A percentile compares a stretch with the other conserved stretches of the same genome.
These are phyloP conservation scores for Knipowitschia caucasica DNA, from an alignment of 2,797 vertebrate genomes.

Conservation along the genomic window DNA sequence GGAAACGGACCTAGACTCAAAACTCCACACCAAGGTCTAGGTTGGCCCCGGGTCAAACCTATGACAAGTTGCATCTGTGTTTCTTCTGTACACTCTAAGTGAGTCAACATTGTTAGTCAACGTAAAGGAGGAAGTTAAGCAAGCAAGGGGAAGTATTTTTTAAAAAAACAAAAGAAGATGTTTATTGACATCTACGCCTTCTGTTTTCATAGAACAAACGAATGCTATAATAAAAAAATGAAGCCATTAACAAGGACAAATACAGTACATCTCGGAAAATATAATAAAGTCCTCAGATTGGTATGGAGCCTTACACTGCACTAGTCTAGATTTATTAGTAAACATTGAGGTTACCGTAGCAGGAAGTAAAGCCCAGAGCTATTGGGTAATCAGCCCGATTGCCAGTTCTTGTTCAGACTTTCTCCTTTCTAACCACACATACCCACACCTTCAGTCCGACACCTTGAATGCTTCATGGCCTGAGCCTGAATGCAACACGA, in stretches of 20 bases:
- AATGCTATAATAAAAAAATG: background rate
- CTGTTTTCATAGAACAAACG: background rate
- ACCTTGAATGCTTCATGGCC: constrained; percentile 17
- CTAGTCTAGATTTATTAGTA: constrained; percentile 26
- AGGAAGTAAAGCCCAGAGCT: constrained; percentile 31
- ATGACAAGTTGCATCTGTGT: background rate
- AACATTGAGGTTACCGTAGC: constrained; percentile 28
- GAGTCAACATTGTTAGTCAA: background rate
- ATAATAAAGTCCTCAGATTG: background rate
- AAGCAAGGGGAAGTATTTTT: background rate
- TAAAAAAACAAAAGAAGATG: background rate
- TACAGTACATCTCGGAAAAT: background rate
- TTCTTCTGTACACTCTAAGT: background rate
- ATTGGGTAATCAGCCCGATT: constrained; percentile 24
- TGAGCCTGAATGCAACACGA: constrained; percentile 20
- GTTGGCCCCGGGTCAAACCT: too few species aligned
- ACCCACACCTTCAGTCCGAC: constrained; percentile 10
- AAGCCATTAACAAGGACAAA: too few species aligned
- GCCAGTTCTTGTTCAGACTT: constrained; percentile 26
- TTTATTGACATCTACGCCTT: background rate
- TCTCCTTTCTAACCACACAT: background rate
- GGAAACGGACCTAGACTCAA: too few species aligned
- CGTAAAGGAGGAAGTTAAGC: background rate
- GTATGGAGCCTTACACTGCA: background rate
- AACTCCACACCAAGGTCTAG: too few species aligned